Evolutionary conservation across 2,888 invertebrate genomes (phyloP).

Genomic region (Sceliomorpha sp.): DNA sequence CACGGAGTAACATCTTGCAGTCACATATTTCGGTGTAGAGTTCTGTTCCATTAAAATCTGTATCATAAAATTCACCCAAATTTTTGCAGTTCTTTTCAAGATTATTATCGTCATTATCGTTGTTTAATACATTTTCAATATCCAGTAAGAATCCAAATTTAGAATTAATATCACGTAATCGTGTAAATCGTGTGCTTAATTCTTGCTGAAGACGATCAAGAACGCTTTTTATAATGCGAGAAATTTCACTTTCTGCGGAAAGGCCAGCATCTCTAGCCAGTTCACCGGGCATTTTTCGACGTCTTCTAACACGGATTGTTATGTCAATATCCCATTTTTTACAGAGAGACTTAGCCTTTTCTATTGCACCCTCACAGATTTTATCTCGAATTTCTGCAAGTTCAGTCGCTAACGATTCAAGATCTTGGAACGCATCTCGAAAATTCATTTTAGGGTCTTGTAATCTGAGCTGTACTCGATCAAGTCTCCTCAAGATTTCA

Average conservation of each 20-base stretch:
- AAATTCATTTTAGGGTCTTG: slow-evolving; percentile 54
- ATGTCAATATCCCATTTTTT: slow-evolving; percentile 23
- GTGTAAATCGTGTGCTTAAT: slow-evolving; percentile 25
- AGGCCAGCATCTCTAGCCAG: slow-evolving; percentile 33
- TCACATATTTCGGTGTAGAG: no score
- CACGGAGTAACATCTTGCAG: no score
- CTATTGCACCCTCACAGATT: slow-evolving; percentile 29
- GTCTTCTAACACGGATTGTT: slow-evolving; percentile 28
- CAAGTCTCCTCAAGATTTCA: slow-evolving; percentile 47
- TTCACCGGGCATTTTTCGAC: slow-evolving; percentile 46
- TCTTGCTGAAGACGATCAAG: slow-evolving; percentile 39
- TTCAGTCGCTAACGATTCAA: slow-evolving; percentile 42
- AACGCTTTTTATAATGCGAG: slow-evolving; percentile 32
- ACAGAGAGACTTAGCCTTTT: slow-evolving; percentile 18
- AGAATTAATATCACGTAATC: slow-evolving; percentile 19
- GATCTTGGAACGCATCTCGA: slow-evolving; percentile 39
- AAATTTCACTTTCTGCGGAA: slow-evolving; percentile 42
- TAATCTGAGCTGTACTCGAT: slow-evolving; percentile 47
- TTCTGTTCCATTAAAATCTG: no score
- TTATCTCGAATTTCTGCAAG: slow-evolving; percentile 30
- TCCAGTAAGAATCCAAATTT: slow-evolving; percentile 46
- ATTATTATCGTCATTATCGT: not conserved
- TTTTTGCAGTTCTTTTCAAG: slow-evolving; percentile 2
- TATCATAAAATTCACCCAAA: not conserved
- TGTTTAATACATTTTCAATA: not conserved